Percentiles rank a stretch among this genome's conserved stretches.
These are phyloP conservation scores for Lipotes vexillifer DNA, from an alignment of 2,113 vertebrate species.

Conservation along the genomic window DNA sequence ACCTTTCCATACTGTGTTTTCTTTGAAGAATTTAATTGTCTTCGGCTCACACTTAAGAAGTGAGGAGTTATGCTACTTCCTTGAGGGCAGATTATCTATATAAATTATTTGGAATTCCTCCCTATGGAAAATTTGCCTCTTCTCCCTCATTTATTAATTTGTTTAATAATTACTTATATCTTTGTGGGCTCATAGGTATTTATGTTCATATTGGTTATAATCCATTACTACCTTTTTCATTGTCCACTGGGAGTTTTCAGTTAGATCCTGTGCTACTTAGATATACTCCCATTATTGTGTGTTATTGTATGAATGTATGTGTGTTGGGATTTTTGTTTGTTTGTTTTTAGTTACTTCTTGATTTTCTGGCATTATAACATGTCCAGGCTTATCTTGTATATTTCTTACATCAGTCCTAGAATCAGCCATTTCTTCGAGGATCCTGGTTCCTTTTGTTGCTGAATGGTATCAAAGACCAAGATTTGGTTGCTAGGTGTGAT, in stretches of 20 bases:
- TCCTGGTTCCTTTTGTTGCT: background rate
- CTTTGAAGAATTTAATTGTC: background rate
- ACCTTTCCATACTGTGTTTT: background rate
- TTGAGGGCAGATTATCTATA: background rate
- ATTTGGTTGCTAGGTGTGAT: background rate
- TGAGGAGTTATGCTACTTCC: background rate
- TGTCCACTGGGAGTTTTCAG: background rate
- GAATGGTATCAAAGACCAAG: background rate
- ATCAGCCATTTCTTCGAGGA: background rate
- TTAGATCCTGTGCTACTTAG: background rate
- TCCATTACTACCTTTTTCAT: background rate
- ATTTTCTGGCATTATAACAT: background rate
- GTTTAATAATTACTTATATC: background rate
- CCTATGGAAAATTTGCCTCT: background rate
- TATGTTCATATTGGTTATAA: background rate
- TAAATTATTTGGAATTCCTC: background rate
- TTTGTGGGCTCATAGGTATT: background rate
- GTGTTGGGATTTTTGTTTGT: background rate
- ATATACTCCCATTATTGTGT: background rate
- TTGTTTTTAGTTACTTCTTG: background rate
- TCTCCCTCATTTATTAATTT: background rate
- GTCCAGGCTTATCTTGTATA: background rate
- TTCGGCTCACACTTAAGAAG: background rate
- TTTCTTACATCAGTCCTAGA: background rate
- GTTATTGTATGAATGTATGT: background rate